These are phyloP conservation scores for Hirtodrosophila confusa DNA, from an alignment of 2,888 invertebrate genomes.

Conservation along the genomic window DNA sequence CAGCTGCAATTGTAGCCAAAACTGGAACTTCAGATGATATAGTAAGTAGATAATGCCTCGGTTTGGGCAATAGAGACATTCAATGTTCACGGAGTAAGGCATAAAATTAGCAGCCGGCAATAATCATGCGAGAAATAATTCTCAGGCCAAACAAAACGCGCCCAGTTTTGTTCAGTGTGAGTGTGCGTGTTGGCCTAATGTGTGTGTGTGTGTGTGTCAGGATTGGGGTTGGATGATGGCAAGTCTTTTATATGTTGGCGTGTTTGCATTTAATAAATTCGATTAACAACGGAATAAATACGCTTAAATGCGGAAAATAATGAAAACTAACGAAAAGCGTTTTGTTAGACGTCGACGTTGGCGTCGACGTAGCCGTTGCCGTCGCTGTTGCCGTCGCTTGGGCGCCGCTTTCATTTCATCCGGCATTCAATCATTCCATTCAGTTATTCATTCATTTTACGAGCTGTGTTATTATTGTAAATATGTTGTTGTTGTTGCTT, in stretches of 20 bases:
- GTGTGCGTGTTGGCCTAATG: constrained; percentile 58
- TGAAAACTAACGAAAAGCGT: constrained; percentile 80
- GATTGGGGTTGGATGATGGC: constrained; percentile 18
- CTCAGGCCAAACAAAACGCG: constrained; percentile 72
- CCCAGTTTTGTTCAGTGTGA: constrained; percentile 50
- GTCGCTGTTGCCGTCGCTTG: constrained; percentile 33
- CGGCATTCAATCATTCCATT: constrained; percentile 78
- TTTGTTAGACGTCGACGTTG: constrained; percentile 65
- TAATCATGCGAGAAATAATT: constrained; percentile 74
- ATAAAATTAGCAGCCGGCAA: constrained; percentile 74
- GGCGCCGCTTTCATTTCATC: constrained; percentile 74
- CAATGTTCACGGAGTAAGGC: constrained; percentile 43
- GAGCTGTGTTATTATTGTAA: constrained; percentile 81
- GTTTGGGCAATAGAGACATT: constrained; percentile 63
- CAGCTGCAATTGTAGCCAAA: constrained; percentile 2
- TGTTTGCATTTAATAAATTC: constrained; percentile 83
- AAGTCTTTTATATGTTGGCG: constrained; percentile 65
- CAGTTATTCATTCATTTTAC: constrained; percentile 77
- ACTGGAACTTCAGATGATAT: constrained; percentile 8
- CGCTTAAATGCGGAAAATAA: constrained; percentile 81
- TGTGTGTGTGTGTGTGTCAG: constrained; percentile 20
- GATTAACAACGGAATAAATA: constrained; percentile 82
- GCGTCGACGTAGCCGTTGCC: constrained; percentile 19
- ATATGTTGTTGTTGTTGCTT: constrained; percentile 57
- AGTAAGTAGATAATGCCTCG: neutral